phyloP scores from a whole-genome alignment of 2,888 invertebrate genomes.

The Meganola albula region DNA sequence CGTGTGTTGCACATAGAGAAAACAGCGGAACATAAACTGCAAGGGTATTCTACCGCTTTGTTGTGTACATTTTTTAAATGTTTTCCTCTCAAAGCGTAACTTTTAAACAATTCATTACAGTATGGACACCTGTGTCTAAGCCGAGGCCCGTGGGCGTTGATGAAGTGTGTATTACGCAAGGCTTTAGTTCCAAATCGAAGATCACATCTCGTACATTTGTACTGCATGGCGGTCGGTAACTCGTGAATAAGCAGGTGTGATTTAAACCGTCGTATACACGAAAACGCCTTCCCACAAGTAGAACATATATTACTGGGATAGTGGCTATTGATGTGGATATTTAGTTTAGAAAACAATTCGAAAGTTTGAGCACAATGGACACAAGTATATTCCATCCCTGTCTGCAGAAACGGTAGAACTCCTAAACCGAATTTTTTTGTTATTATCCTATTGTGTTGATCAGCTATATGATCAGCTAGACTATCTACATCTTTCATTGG shows the following conservation, averaged over 20 bases:
- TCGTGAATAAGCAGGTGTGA: conserved; percentile 52
- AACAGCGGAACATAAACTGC: conserved; percentile 53
- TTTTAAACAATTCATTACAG: conserved; percentile 54
- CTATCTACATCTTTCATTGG: conserved; percentile 36
- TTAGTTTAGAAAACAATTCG: conserved; percentile 52
- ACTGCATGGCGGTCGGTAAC: conserved; percentile 19
- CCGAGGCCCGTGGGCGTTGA: conserved; percentile 39
- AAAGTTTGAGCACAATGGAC: conserved; percentile 48
- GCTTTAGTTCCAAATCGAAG: conserved; percentile 41
- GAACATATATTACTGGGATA: conserved; percentile 61
- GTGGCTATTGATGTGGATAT: conserved; percentile 61
- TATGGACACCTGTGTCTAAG: conserved; percentile 45
- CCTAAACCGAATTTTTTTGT: conserved; percentile 44
- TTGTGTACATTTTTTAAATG: conserved; percentile 49
- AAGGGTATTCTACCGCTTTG: conserved; percentile 53
- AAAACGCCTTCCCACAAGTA: conserved; percentile 59
- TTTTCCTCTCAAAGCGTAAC: conserved; percentile 45
- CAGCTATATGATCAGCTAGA: conserved; percentile 48
- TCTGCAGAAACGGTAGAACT: conserved; percentile 48
- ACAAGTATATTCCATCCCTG: conserved; percentile 44
- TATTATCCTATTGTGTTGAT: conserved; percentile 46
- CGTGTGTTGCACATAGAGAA: conserved; percentile 53
- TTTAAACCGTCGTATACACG: conserved; percentile 45
- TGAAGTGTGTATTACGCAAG: conserved; percentile 44
- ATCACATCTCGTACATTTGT: conserved; percentile 52